Conservation (phyloP, 2,797 vertebrate species). For the Caiman crocodilus region DNA sequence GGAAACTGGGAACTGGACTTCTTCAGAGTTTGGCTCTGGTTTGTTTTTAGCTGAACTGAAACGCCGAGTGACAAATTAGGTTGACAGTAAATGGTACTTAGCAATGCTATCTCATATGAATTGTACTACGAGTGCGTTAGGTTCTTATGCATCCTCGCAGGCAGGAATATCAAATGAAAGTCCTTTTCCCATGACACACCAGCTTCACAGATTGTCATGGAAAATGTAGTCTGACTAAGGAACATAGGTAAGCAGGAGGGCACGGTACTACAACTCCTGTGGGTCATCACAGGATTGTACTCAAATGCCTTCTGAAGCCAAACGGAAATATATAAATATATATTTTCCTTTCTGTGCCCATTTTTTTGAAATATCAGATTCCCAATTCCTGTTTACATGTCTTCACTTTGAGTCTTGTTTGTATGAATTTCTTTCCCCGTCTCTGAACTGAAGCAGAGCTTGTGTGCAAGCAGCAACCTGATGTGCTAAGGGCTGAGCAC, state of each 20-base stretch:
- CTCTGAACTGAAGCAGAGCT: neutral
- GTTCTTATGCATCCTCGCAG: neutral
- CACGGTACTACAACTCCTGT: neutral
- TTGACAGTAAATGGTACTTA: too few species aligned
- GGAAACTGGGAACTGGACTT: neutral
- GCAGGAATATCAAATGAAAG: neutral
- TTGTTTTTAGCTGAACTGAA: neutral
- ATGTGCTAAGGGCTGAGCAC: neutral
- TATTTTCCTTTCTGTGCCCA: neutral
- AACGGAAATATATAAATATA: neutral
- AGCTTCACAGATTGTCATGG: neutral
- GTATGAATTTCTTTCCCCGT: neutral
- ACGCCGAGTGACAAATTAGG: neutral
- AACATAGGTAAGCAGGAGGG: too few species aligned
- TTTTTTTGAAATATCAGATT: too few species aligned
- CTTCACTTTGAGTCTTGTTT: neutral
- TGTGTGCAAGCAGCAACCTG: neutral
- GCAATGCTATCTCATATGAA: neutral
- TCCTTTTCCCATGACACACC: fast-evolving
- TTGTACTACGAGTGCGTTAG: neutral
- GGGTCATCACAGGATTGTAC: fast-evolving
- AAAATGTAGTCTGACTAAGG: neutral
- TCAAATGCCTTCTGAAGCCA: neutral
- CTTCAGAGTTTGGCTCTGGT: neutral
- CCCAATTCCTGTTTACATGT: neutral